phyloP scores from a whole-genome alignment of 2,797 vertebrate genomes.

The Myotis planiceps region DNA sequence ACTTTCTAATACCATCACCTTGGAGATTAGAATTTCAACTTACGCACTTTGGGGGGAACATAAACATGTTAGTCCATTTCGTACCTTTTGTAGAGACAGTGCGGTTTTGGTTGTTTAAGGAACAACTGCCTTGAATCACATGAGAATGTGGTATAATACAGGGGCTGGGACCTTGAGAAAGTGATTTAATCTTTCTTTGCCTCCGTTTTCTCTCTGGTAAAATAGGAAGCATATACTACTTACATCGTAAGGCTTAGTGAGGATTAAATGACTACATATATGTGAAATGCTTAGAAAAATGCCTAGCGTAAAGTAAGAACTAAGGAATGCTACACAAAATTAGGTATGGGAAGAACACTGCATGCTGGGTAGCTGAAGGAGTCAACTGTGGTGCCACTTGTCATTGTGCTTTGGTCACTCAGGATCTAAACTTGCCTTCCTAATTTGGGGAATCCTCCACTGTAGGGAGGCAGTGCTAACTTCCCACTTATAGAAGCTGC shows the following conservation, averaged over 20 bases:
- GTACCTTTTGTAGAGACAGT: neutral
- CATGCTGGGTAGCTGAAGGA: neutral
- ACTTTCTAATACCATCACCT: neutral
- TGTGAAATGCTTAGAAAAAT: neutral
- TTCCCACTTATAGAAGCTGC: neutral
- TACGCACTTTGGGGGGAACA: neutral
- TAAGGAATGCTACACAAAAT: neutral
- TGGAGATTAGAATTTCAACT: neutral
- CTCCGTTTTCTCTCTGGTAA: neutral
- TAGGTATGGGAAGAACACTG: neutral
- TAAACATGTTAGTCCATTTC: neutral
- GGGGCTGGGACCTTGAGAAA: neutral
- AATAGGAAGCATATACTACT: neutral
- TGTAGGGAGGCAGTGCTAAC: neutral
- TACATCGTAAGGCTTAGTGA: neutral
- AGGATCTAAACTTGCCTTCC: neutral
- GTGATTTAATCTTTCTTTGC: neutral
- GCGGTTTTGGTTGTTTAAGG: neutral
- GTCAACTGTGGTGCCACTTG: neutral
- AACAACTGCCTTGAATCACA: neutral
- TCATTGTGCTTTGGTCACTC: neutral
- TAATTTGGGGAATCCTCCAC: neutral
- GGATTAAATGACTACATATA: neutral
- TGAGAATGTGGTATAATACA: neutral
- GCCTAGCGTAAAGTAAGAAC: neutral